Conservation (phyloP, 1,140 invertebrate genomes). For the Calycopis cecrops region DNA sequence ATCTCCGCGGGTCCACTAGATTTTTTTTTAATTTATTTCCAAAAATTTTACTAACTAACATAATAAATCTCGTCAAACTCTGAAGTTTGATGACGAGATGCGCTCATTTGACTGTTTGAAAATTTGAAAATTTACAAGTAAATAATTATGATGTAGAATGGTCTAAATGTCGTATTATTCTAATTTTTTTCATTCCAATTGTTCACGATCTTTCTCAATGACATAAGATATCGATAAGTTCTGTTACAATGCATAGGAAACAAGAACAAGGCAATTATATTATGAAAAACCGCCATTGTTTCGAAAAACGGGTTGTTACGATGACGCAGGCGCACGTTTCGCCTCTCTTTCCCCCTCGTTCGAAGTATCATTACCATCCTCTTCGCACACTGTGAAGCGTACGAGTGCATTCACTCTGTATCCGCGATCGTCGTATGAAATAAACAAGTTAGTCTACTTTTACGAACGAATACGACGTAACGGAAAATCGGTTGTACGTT, state of each 20-base stretch:
- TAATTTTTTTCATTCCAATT: too few relatives aligned
- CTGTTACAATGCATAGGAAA: background rate
- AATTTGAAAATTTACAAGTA: too few relatives aligned
- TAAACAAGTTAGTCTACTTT: conserved; percentile 34
- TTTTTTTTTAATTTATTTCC: too few relatives aligned
- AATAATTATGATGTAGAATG: too few relatives aligned
- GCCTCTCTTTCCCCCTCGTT: conserved; percentile 30
- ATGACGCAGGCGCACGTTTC: conserved; percentile 36
- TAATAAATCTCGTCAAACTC: too few relatives aligned
- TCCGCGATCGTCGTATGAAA: conserved; percentile 30
- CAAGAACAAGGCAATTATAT: conserved; percentile 8
- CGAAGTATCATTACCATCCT: conserved; percentile 25
- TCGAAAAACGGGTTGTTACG: conserved; percentile 34
- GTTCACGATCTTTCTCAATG: too few relatives aligned
- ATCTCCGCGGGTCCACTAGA: too few relatives aligned
- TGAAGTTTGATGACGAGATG: too few relatives aligned
- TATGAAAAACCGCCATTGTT: conserved; percentile 10
- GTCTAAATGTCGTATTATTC: too few relatives aligned
- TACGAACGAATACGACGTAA: background rate
- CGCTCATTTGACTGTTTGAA: too few relatives aligned
- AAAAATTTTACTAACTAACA: too few relatives aligned
- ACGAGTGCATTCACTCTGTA: conserved; percentile 56
- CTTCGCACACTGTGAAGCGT: conserved; percentile 36
- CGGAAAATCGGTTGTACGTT: background rate
- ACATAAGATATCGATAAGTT: too few relatives aligned